Conservation (phyloP, 2,888 invertebrate genomes). For the Papilio protenor region DNA sequence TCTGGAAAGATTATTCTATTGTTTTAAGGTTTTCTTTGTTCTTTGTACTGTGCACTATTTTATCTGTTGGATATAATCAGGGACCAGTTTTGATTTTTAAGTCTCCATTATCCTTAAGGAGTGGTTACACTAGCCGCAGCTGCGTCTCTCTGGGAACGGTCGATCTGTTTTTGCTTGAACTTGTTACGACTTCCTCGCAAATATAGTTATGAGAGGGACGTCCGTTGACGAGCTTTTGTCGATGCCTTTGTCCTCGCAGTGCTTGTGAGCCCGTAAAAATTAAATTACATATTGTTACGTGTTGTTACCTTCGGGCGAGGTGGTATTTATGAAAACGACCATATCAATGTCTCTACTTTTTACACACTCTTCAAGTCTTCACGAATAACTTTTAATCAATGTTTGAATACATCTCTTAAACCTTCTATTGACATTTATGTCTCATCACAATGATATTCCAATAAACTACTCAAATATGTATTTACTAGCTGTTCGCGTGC, state of each 20-base stretch:
- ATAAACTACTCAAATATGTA: too few relatives aligned
- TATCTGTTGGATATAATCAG: background rate
- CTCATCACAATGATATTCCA: background rate
- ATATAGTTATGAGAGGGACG: slow-evolving; percentile 45
- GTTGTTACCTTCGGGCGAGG: background rate
- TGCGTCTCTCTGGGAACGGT: slow-evolving; percentile 43
- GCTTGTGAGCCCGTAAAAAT: slow-evolving; percentile 32
- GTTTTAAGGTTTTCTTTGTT: background rate
- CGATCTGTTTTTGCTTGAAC: slow-evolving; percentile 40
- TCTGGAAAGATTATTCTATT: background rate
- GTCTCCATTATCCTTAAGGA: background rate
- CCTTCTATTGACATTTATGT: background rate
- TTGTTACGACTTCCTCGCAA: slow-evolving; percentile 43
- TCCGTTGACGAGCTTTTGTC: slow-evolving; percentile 36
- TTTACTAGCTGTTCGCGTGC: too few relatives aligned
- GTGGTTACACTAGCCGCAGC: slow-evolving; percentile 33
- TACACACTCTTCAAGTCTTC: background rate
- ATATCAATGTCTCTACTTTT: slow-evolving; percentile 18
- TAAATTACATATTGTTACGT: slow-evolving; percentile 38
- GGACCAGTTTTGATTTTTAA: background rate
- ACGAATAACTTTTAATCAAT: slow-evolving; percentile 7
- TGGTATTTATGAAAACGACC: slow-evolving; percentile 20
- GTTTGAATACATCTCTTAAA: background rate
- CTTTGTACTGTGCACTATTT: background rate
- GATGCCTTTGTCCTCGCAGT: slow-evolving; percentile 37